Base-by-base conservation (phyloP, 2,113 vertebrate genomes). In the Todiramphus saurophagus region DNA sequence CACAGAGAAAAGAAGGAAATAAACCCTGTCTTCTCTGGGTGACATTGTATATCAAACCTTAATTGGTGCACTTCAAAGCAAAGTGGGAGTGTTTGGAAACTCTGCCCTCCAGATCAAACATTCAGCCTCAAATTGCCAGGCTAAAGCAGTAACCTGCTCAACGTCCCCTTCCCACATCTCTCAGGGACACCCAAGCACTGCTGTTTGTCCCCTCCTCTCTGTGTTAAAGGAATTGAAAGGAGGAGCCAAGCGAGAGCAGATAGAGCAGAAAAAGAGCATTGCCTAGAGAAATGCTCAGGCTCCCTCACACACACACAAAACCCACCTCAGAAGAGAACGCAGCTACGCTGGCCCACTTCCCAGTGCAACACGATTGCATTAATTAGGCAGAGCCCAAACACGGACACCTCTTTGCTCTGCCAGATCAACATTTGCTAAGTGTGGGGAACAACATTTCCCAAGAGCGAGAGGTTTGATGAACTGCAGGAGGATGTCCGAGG, bases 401-500 rank as follows among this genome's bases (percentile, higher is more conserved):
- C 0, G 0, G 16, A 30, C 5, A 14, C 4, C 39, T 43, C 46
- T 24, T 23, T 51, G n/a, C 31, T 43, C 60, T 50, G 48, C 17
- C 75, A 37, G 11, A 18, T 9, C 58, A 63, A 24, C 60, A 2
- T 27, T 30, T 5, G 16, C 44, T 39, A 70, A 46, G 41, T 27
- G 13, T 4, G 1, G 44, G 44, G 33, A 82, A 46, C 41, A 50
- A 3, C 3, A 5, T 33, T 41, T 80, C 46, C 68, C 27, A 31
- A 30, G 53, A 23, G 24, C 13, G 13, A 9, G 41, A 39, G 50
- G 12, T 21, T 41, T 28, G 64, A 15, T 27, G 63, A 39, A 19
- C 37, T 1, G 1, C 2, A 0, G 39, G 39, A 69, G 23, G 33
- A 53, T 23, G 30, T 11, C 33, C 0, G 0, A 3, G 24, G 48